Conservation (phyloP, 2,888 invertebrate genomes). For the Notodonta ziczac region DNA sequence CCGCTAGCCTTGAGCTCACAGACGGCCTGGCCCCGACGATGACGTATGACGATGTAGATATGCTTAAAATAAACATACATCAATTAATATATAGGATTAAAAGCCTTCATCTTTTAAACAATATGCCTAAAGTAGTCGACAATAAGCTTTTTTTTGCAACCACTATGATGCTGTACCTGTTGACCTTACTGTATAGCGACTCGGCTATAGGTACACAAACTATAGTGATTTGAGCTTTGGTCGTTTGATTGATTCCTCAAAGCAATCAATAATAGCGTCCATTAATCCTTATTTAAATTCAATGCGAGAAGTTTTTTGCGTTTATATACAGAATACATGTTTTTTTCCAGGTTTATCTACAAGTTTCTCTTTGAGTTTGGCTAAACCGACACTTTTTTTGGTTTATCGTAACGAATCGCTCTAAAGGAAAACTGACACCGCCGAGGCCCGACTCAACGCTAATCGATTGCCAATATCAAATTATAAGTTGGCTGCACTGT, state of each 20-base stretch:
- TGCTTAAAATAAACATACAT: constrained; percentile 46
- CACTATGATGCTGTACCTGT: constrained; percentile 32
- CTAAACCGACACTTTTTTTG: constrained; percentile 50
- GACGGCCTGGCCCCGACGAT: constrained; percentile 64
- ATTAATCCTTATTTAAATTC: constrained; percentile 26
- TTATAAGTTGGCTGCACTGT: constrained; percentile 53
- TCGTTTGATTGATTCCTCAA: constrained; percentile 32
- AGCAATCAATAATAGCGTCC: constrained; percentile 10
- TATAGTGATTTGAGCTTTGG: constrained; percentile 22
- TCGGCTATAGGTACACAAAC: constrained; percentile 17
- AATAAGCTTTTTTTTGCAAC: constrained; percentile 29
- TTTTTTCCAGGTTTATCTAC: constrained; percentile 20
- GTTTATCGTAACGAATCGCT: constrained; percentile 60
- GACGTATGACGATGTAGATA: constrained; percentile 48
- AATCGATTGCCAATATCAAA: constrained; percentile 66
- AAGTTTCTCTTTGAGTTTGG: constrained; percentile 45
- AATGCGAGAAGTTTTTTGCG: constrained; percentile 32
- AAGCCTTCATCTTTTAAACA: constrained; percentile 23
- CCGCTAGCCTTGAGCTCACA: constrained; percentile 56
- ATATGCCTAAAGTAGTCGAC: constrained; percentile 5
- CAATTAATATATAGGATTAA: constrained; percentile 31
- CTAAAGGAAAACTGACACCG: constrained; percentile 56
- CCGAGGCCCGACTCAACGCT: constrained; percentile 48
- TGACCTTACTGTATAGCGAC: constrained; percentile 40
- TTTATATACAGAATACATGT: constrained; percentile 25